These are phyloP conservation scores for Microctonus aethiopoides DNA, from an alignment of 2,888 invertebrate species.

Conservation along the genomic window DNA sequence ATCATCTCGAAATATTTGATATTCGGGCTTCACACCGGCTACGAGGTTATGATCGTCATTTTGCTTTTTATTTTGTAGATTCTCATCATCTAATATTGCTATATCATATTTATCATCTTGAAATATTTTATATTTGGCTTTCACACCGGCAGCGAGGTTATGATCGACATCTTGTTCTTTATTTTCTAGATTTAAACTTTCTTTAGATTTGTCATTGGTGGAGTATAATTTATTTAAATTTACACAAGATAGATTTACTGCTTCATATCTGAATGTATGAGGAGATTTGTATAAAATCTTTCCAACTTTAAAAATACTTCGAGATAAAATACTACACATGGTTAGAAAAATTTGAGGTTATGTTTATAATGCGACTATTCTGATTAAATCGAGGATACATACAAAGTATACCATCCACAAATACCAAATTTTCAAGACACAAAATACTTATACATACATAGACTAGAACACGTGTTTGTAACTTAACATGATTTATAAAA, in stretches of 20 bases:
- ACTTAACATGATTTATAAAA: too few relatives aligned
- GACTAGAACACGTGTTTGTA: too few relatives aligned
- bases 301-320: conserved; percentile 40
- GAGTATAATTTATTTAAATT: conserved; percentile 39
- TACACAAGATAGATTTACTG: conserved; percentile 43
- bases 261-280: conserved; percentile 35
- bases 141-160: conserved; percentile 65
- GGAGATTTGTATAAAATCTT: conserved; percentile 42
- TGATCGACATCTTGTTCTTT: conserved; percentile 33
- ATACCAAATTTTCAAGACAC: too few relatives aligned
- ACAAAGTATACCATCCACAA: too few relatives aligned
- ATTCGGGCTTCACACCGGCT: conserved; percentile 72
- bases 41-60: conserved; percentile 43
- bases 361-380: conserved; percentile 14
- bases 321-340: conserved; percentile 44
- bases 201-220: conserved; percentile 28
- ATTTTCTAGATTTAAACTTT: conserved; percentile 20
- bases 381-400: too few relatives aligned
- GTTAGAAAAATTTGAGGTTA: conserved; percentile 32
- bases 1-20: conserved; percentile 77
- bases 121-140: conserved; percentile 77
- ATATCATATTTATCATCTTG: conserved; percentile 76
- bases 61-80: conserved; percentile 25
- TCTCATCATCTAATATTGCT: conserved; percentile 76
- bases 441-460: too few relatives aligned